A percentile compares a stretch with the other conserved stretches of the same genome.
phyloP scores from a whole-genome alignment of 2,113 vertebrate species.

The Oostethus manadensis region DNA sequence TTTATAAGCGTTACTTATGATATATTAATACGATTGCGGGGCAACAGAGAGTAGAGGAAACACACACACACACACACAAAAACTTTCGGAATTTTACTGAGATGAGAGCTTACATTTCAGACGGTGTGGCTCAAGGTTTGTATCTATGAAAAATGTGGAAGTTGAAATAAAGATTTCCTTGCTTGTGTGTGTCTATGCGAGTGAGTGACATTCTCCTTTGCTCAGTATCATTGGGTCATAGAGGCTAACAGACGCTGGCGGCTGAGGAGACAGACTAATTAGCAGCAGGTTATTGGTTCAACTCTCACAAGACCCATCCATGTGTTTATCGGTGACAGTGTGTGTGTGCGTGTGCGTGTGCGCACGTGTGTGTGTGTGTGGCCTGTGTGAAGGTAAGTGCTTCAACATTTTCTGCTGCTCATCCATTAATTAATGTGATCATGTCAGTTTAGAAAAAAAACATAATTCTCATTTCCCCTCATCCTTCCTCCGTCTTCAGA shows the following conservation, averaged over 20 bases:
- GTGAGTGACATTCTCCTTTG: conserved; percentile 65
- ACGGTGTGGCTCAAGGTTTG: conserved; percentile 34
- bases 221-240: conserved; percentile 60
- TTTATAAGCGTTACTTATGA: conserved; percentile 41
- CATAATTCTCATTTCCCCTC: conserved; percentile 36
- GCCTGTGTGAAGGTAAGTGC: conserved; percentile 25
- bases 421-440: conserved; percentile 60
- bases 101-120: conserved; percentile 44
- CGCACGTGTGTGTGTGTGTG: conserved; percentile 5
- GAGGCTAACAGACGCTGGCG: conserved; percentile 64
- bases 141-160: conserved; percentile 15
- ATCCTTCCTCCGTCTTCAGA: conserved; percentile 6
- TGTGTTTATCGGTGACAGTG: conserved; percentile 26
- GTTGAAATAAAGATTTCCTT: conserved; percentile 12
- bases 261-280: conserved; percentile 70
- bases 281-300: conserved; percentile 68
- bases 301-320: conserved; percentile 54
- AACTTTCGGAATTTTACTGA: conserved; percentile 38
- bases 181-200: conserved; percentile 8
- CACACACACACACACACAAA: too few species aligned
- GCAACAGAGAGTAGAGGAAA: conserved; percentile 4
- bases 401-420: conserved; percentile 45
- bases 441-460: conserved; percentile 54
- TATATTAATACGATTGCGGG: conserved; percentile 44
- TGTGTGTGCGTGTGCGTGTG: conserved; percentile 12